These are phyloP conservation scores for Nowickia ferox DNA, from an alignment of 2,888 invertebrate species.

Conservation along the genomic window DNA sequence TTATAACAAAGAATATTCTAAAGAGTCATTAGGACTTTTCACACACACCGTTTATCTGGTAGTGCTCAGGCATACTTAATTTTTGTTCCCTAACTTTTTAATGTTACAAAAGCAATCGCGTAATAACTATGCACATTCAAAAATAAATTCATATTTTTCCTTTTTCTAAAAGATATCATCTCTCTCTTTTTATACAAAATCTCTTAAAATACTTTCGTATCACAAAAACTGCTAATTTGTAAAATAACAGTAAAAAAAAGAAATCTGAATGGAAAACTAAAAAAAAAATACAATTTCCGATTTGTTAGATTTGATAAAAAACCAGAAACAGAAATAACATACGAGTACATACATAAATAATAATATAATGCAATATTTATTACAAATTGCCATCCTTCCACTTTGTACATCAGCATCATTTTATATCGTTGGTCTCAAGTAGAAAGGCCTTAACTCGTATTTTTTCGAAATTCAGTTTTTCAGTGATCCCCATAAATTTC, in stretches of 20 bases:
- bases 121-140: not conserved
- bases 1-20: no score
- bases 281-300: conserved; percentile 66
- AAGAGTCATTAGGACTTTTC: no score
- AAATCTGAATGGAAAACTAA: conserved; percentile 3
- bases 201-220: conserved; percentile 53
- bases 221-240: conserved; percentile 45
- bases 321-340: conserved; percentile 67
- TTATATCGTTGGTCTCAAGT: no score
- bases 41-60: no score
- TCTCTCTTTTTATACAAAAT: not conserved
- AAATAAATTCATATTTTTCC: not conserved
- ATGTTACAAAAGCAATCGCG: not conserved
- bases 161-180: not conserved
- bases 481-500: no score
- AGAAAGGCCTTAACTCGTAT: no score
- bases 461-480: no score
- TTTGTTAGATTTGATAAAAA: conserved; percentile 73
- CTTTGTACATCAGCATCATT: conserved; percentile 50
- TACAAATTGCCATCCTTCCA: conserved; percentile 70
- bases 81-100: not conserved
- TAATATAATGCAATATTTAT: conserved; percentile 53
- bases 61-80: no score
- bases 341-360: conserved; percentile 24
- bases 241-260: conserved; percentile 9